These are phyloP conservation scores for Chromobotia macracanthus DNA, from an alignment of 2,797 vertebrate species.

Conservation along the genomic window DNA sequence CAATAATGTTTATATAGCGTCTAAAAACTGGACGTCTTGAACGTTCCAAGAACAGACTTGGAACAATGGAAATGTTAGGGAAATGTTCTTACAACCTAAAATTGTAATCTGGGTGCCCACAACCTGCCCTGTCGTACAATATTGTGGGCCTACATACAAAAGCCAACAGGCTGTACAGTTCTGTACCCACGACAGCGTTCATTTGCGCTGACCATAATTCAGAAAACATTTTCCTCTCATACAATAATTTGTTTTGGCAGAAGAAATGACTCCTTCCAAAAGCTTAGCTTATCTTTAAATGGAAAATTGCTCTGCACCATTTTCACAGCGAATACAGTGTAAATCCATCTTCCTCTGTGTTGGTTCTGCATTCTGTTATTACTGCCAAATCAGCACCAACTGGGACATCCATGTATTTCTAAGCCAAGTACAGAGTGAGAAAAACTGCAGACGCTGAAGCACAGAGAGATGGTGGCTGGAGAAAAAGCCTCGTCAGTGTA, in stretches of 20 bases:
- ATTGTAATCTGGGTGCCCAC: too few relatives aligned
- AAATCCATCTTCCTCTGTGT: slow-evolving; percentile 42
- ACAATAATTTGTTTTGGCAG: not conserved
- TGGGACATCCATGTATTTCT: slow-evolving; percentile 40
- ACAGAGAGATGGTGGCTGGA: slow-evolving; percentile 33
- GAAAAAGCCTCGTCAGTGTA: slow-evolving; percentile 63
- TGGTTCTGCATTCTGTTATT: slow-evolving; percentile 45
- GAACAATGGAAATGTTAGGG: too few relatives aligned
- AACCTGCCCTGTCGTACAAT: not conserved
- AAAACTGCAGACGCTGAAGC: slow-evolving; percentile 47
- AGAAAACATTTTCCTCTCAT: not conserved
- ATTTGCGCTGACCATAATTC: not conserved
- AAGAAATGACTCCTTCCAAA: not conserved
- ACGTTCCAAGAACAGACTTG: too few relatives aligned
- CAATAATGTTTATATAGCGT: too few relatives aligned
- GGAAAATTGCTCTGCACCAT: not conserved
- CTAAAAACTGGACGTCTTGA: too few relatives aligned
- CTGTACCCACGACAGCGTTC: not conserved
- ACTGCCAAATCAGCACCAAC: slow-evolving; percentile 55
- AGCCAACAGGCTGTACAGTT: not conserved
- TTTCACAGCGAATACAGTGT: slow-evolving; percentile 33
- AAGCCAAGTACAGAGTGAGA: slow-evolving; percentile 45
- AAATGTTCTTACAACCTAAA: too few relatives aligned
- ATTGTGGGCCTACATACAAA: not conserved
- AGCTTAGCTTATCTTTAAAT: not conserved